Base-by-base conservation (phyloP, 2,888 invertebrate species). In the Cheilosia soror region DNA sequence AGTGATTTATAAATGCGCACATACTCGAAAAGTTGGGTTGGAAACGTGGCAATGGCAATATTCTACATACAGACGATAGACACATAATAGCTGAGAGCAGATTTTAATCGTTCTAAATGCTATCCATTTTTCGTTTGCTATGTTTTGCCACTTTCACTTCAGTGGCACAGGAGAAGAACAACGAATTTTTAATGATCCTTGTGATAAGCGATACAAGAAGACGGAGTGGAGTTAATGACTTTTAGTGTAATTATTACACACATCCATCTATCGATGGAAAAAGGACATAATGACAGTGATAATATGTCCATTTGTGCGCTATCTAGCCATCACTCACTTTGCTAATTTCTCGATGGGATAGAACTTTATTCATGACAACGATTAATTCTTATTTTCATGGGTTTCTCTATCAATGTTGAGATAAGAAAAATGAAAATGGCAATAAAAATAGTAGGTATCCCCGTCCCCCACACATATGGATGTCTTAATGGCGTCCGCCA, bases 21-120 rank as follows among this genome's bases (percentile, higher is more conserved):
- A 63, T 42, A 9, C 27, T 9, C 44, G 7, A 33, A 31, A n/a
- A 4, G 3, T 31, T 37, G 7, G 44, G 29, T 55, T 40, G 62
- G 15, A 20, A 27, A 42, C 13, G 60, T 31, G 20, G 13, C 13
- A 7, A 62, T 27, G 20, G 2, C 20, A 20, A 33, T 7, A 68
- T 47, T 29, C 31, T 6, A 47, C 13, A 65, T 37, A 42, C 27
- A 63, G 47, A 71, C 33, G 33, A 73, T 51, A 51, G 51, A 57
- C 47, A 65, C 37, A 40, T 27, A 62, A 25, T 13, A 40, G 73
- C 37, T 51, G 33, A 29, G 60, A 76, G 84, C 49, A 62, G 85
- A 85, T 85, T 80, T 81, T 85, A 81, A 85, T 85, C 85, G 77
- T 77, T 65, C 68, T 85, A 81, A 20, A 81, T 77, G 81, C 72